Percentiles rank a stretch among this genome's conserved stretches.
phyloP scores from a whole-genome alignment of 2,888 invertebrate species.

The Marasmarcha lunaedactyla region DNA sequence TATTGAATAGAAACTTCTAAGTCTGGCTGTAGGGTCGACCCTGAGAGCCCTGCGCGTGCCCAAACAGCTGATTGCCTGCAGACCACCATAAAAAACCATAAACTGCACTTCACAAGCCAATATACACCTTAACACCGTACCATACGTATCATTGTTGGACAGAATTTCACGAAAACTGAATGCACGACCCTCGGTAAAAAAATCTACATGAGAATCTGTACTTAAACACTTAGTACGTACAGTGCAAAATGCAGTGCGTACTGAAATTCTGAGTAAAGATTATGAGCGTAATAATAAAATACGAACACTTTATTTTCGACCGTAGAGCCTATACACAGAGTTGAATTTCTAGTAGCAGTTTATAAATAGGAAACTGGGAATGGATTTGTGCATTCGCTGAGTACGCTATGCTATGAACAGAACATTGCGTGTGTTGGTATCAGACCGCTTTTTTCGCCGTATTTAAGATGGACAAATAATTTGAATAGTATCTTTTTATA shows the following conservation, averaged over 20 bases:
- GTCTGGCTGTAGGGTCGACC: no score
- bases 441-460: constrained; percentile 27
- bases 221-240: no score
- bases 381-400: constrained; percentile 34
- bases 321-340: constrained; percentile 19
- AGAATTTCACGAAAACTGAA: no score
- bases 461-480: constrained; percentile 23
- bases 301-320: constrained; percentile 19
- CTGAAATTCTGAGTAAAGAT: constrained; percentile 16
- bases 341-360: constrained; percentile 18
- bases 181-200: no score
- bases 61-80: constrained; percentile 64
- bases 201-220: no score
- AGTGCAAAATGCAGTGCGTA: constrained; percentile 11
- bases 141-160: constrained; percentile 5
- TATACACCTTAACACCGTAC: constrained; percentile 13
- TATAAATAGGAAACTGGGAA: constrained; percentile 58
- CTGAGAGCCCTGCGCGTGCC: constrained; percentile 46
- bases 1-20: constrained; percentile 39
- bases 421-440: neutral
- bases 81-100: constrained; percentile 57
- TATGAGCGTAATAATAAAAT: constrained; percentile 36
- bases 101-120: constrained; percentile 22
- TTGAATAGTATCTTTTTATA: no score
- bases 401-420: no score